A percentile compares a stretch with the other conserved stretches of the same genome.
Conservation (phyloP, 2,113 vertebrate genomes). For the human region DNA sequence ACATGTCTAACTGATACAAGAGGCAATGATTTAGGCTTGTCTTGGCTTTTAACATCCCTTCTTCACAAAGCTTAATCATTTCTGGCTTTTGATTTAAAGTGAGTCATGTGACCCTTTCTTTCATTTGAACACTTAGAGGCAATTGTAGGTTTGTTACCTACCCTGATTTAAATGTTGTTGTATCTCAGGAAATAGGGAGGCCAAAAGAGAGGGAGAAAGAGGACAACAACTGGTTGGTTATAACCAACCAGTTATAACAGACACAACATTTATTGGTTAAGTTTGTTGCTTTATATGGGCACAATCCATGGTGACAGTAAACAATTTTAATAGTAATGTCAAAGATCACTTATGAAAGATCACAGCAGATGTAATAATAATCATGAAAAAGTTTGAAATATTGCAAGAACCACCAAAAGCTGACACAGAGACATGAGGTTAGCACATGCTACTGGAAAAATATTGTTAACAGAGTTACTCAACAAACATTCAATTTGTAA, state of each 20-base stretch:
- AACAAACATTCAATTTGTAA: background rate
- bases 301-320: background rate
- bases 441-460: background rate
- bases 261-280: background rate
- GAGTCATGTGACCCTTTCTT: background rate
- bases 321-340: background rate
- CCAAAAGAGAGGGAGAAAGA: background rate
- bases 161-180: background rate
- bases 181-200: background rate
- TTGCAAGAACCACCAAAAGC: background rate
- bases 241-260: background rate
- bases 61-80: background rate
- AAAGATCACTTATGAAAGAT: background rate
- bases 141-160: background rate
- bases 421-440: background rate
- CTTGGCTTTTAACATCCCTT: background rate
- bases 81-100: background rate
- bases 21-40: background rate
- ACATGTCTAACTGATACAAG: background rate
- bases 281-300: background rate
- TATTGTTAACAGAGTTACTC: background rate
- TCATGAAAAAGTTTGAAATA: background rate
- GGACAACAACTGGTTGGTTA: background rate
- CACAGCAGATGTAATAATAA: background rate
- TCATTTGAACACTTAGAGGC: background rate